Conservation (phyloP, 2,888 invertebrate genomes). For the Sipunculus nudus region DNA sequence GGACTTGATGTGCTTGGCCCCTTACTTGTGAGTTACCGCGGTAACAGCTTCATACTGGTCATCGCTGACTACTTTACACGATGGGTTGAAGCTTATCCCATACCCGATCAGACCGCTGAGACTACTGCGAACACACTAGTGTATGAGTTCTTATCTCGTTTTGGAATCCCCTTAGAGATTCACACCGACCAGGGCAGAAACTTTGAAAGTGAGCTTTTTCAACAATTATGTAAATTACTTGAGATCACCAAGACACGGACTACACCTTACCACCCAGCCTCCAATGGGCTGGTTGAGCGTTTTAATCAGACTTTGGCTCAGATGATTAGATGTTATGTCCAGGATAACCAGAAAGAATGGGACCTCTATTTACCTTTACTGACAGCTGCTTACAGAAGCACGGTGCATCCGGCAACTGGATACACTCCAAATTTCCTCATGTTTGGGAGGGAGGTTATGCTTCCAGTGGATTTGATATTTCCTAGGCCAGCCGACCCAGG, state of each 20-base stretch:
- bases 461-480: too few relatives aligned
- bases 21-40: not conserved
- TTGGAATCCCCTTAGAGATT: not conserved
- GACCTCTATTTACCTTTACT: too few relatives aligned
- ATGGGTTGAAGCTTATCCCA: not conserved
- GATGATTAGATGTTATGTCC: too few relatives aligned
- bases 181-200: not conserved
- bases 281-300: conserved; percentile 3
- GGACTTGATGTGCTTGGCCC: conserved; percentile 4
- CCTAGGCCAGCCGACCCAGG: too few relatives aligned
- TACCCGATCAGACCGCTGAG: not conserved
- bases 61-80: not conserved
- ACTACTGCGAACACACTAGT: not conserved
- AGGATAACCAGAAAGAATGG: too few relatives aligned
- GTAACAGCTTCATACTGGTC: conserved; percentile 1
- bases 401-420: too few relatives aligned
- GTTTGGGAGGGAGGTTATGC: too few relatives aligned
- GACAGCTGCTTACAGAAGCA: too few relatives aligned
- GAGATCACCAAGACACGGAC: not conserved
- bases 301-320: too few relatives aligned
- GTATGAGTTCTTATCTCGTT: not conserved
- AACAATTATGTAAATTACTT: not conserved
- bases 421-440: too few relatives aligned
- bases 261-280: not conserved
- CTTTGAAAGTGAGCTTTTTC: not conserved